These are phyloP conservation scores for Xiphophorus maculatus DNA, from an alignment of 2,113 vertebrate genomes.

Conservation along the genomic window DNA sequence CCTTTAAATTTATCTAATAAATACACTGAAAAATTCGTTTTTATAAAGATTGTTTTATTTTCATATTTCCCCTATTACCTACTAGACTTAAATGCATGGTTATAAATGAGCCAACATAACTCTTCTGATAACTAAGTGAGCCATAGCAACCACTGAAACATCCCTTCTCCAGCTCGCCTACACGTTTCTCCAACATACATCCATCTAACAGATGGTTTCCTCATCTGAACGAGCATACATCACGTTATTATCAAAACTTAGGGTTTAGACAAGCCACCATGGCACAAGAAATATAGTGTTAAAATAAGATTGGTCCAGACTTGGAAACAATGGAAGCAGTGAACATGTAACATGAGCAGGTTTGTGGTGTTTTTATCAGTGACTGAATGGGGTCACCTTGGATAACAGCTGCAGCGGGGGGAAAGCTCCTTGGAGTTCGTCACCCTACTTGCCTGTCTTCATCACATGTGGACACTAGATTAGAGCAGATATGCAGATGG, in stretches of 20 bases:
- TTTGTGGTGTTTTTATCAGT: conserved; percentile 28
- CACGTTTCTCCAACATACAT: conserved; percentile 1
- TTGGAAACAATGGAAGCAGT: conserved; percentile 3
- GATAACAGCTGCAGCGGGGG: conserved; percentile 53
- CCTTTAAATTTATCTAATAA: background rate
- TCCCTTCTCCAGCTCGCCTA: background rate
- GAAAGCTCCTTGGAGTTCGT: conserved; percentile 28
- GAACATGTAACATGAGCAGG: conserved; percentile 5
- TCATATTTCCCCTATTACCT: no score
- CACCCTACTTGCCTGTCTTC: conserved; percentile 39
- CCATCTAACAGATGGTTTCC: background rate
- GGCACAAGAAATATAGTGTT: background rate
- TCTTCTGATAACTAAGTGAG: background rate
- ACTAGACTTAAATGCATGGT: background rate
- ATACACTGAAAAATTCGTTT: background rate
- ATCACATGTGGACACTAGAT: conserved; percentile 26
- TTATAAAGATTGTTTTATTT: background rate
- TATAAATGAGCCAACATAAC: background rate
- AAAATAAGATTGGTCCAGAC: background rate
- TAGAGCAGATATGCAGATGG: conserved; percentile 21
- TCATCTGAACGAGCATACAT: background rate
- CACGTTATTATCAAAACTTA: background rate
- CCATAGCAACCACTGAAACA: background rate
- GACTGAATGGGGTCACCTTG: conserved; percentile 40
- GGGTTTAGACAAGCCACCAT: background rate